Base-by-base conservation (phyloP, 2,113 vertebrate species). In the Cyanoramphus novaezelandiae region DNA sequence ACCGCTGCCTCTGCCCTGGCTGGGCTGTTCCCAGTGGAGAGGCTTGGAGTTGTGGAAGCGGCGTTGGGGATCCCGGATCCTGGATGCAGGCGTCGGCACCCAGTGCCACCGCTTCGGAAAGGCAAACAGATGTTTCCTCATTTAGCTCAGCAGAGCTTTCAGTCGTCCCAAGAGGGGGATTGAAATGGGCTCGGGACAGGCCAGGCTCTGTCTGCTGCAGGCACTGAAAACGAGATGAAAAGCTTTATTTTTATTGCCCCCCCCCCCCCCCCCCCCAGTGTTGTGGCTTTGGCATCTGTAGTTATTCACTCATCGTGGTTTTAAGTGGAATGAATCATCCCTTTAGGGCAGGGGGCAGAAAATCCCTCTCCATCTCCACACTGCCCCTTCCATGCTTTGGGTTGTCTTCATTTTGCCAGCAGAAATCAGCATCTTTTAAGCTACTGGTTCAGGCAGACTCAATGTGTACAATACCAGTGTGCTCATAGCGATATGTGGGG, bases 51-150 rank as follows among this genome's bases (percentile, higher is more conserved):
- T 86, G 85, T 82, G 92, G 31, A 84, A 76, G 95, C 80, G 83
- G 91, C 81, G 63, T 93, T 95, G 50, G 78, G 88, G 88, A 91
- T 65, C 78, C 86, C 41, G 90, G 57, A 91, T 63, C 78, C 86
- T 37, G 90, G 57, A 91, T 63, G 5, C 33, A 35, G 33, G 82
- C 92, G 86, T 15, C 7, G 11, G 91, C 70, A 89, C 87, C 94
- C 91, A 18, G 43, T 81, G 95, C 96, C 97, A 92, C 88, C 90
- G 74, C 57, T 77, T 53, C 0, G 4, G 93, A 69, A 92, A 96
- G 71, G 81, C 94, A 95, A 81, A 86, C 96, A 97, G 97, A 95
- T 95, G 95, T 96, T 97, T 97, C 95, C 97, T 95, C 69, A 1
- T 89, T 95, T 75, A 88, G 88, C 64, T 76, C 80, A 23, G 83